Base-by-base conservation (phyloP, 2,888 invertebrate species). In the Polietes domitor region DNA sequence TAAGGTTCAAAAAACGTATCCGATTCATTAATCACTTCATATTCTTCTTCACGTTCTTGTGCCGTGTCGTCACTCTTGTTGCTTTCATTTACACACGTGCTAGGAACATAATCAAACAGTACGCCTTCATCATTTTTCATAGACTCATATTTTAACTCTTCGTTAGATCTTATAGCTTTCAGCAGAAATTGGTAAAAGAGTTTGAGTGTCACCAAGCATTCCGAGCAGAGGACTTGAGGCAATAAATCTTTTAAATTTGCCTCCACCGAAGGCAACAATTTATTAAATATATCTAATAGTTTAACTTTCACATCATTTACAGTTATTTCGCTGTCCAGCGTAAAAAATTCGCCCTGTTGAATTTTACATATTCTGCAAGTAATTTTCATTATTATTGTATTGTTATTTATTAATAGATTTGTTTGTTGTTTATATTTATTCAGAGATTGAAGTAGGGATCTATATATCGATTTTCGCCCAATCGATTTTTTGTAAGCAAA, bases 291-390 rank as follows among this genome's bases (percentile, higher is more conserved):
- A 17, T 87, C 86, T 63, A 86, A 61, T 10, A 86, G 74, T 19
- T 26, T 85, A 3, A 55, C 21, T 15, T 74, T 41, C 1, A 2
- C 61, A 7, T 71, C 84, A 58, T 77, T 75, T 19, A 74, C 17
- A 0, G 68, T 15, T 2, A 86, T 71, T n/a, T 17, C 47, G 37
- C 82, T 85, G 10, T 87, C 87, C 26, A 88, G 74, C 1, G 80
- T 83, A 9, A 87, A 70, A 17, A 88, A 87, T 26, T 86, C 85
- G 0, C 83, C 86, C 21, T 55, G 37, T 21, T 50, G 76, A 58
- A 80, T 63, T 24, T 72, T 78, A 37, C 88, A 88, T 75, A 87
- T 85, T n/a, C 88, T 84, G 63, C 88, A 88, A 4, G 70, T 82
- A 43, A 83, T 77, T 77, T 83, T 77, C 83, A 83, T 83, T 55